These are phyloP conservation scores for Stegophylla sp. DNA, from an alignment of 2,888 invertebrate genomes.

Conservation along the genomic window DNA sequence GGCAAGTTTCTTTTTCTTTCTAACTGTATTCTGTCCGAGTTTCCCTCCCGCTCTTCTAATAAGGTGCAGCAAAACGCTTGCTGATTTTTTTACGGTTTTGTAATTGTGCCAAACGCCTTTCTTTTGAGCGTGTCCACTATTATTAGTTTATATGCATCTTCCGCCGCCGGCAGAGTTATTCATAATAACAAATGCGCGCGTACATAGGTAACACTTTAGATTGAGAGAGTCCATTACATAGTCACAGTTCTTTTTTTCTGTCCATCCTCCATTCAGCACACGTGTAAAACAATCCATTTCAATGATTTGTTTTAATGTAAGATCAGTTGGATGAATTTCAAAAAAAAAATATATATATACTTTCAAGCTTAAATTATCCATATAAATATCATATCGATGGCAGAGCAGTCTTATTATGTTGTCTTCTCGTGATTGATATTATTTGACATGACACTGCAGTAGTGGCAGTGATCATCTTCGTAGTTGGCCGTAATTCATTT, in stretches of 20 bases:
- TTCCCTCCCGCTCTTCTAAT: conserved; percentile 28
- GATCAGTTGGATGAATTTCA: neutral
- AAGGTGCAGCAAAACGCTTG: conserved; percentile 45
- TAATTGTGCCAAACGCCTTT: conserved; percentile 35
- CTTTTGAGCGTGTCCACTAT: conserved; percentile 35
- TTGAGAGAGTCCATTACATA: neutral
- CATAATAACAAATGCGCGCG: neutral
- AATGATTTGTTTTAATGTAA: neutral
- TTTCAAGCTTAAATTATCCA: neutral
- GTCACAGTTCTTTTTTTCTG: neutral
- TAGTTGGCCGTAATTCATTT: conserved; percentile 23
- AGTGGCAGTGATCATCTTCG: neutral
- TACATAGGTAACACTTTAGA: neutral
- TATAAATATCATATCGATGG: neutral
- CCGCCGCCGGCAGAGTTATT: neutral
- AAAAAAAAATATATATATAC: neutral
- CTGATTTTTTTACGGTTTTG: conserved; percentile 32
- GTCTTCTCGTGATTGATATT: neutral
- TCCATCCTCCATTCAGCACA: neutral
- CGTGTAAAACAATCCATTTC: neutral
- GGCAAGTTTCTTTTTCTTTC: conserved; percentile 3
- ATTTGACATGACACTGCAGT: neutral
- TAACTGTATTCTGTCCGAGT: neutral
- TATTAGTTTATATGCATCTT: conserved; percentile 30
- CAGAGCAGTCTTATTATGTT: neutral